These are phyloP conservation scores for Alcedo quadribrachys DNA, from an alignment of 2,797 vertebrate genomes.

Conservation along the genomic window DNA sequence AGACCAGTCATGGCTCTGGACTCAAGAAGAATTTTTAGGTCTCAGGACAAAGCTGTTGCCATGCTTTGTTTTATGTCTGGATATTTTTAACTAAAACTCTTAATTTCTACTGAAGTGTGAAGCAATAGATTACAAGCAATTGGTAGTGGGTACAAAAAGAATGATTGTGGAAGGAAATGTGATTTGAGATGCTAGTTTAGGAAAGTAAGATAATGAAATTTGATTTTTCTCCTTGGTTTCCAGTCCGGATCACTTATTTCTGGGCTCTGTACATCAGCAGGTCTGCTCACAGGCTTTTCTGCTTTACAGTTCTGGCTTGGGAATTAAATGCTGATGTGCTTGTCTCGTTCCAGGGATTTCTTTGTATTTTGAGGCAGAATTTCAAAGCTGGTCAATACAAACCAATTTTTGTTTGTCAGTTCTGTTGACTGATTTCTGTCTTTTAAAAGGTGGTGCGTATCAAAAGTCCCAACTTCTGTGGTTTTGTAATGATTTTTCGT, in stretches of 20 bases:
- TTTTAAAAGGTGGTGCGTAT: neutral
- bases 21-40: neutral
- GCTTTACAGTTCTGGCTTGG: neutral
- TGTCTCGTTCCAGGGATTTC: neutral
- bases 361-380: neutral
- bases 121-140: constrained; percentile 1
- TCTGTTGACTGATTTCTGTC: neutral
- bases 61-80: neutral
- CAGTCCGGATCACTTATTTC: neutral
- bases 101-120: neutral
- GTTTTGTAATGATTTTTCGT: neutral
- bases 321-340: neutral
- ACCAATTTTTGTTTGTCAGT: neutral
- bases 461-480: neutral
- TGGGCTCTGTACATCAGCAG: neutral
- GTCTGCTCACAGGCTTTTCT: neutral
- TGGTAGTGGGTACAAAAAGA: neutral
- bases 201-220: neutral
- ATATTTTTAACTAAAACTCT: neutral
- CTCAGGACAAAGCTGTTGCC: neutral
- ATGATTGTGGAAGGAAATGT: neutral
- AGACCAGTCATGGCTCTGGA: neutral
- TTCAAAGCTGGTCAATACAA: neutral
- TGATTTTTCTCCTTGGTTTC: neutral
- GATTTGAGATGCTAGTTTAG: neutral